Base-by-base conservation (phyloP, 2,797 vertebrate species). In the Poeciliopsis infans region DNA sequence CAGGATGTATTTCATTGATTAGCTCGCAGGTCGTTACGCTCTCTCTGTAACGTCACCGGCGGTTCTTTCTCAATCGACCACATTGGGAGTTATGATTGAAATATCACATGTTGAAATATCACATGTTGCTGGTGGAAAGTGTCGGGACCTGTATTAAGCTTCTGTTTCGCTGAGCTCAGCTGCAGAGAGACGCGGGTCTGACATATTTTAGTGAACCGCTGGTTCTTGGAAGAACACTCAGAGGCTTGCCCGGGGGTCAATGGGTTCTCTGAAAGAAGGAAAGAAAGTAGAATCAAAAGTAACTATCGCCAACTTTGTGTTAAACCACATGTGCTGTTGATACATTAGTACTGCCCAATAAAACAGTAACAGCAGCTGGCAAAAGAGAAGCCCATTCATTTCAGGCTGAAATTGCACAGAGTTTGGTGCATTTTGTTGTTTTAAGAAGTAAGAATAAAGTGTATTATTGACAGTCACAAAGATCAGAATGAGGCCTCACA, bases 1-100 rank as follows among this genome's bases (percentile, higher is more conserved):
- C 74, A 53, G 78, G 86, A 90, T 89, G 90, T 83, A 90, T 93
- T 85, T 86, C 53, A 76, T 71, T 93, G 86, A 90, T 93, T 94
- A 91, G 87, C 85, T 83, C 46, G 23, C 33, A 43, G 74, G 72
- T 47, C 79, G 66, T 59, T 71, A 61, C 47, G 8, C n/a, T 25
- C 70, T 68, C 28, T 77, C 81, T 75, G 16, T 72, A 59, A 73
- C 61, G 66, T 7, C 75, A 23, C 0, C 7, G 47, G 78, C 31
- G n/a, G 55, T 83, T 80, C 64, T 88, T 39, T 81, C 66, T 74
- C 68, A 25, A 59, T 79, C 71, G 73, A 83, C 87, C 72, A 88
- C 25, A 82, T 84, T 79, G 78, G 57, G 79, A 84, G 10, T 23
- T 87, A 87, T 46, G 69, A 83, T 77, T 49, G 43, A 77, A 76